phyloP scores from a whole-genome alignment of 2,888 invertebrate species.

The Oxycera nigricornis region DNA sequence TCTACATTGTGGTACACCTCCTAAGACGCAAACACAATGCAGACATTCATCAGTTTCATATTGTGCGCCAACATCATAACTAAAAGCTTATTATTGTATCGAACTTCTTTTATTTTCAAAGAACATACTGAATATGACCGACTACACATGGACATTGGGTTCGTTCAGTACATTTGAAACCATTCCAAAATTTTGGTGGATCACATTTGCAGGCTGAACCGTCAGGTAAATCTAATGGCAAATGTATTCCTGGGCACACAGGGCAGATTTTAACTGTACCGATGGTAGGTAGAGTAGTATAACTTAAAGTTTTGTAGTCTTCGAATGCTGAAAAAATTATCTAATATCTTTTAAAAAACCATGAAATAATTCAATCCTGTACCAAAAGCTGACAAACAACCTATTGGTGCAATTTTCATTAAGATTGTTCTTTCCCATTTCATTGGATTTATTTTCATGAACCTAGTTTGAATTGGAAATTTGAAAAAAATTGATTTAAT shows the following conservation, averaged over 20 bases:
- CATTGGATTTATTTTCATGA: constrained; percentile 73
- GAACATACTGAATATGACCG: constrained; percentile 68
- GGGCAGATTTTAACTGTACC: constrained; percentile 25
- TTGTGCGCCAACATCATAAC: constrained; percentile 75
- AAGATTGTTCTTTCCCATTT: constrained; percentile 78
- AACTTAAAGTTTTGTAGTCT: too few species aligned
- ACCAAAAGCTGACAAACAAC: constrained; percentile 79
- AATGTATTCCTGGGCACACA: constrained; percentile 65
- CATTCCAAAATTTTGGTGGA: constrained; percentile 73
- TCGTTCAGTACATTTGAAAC: constrained; percentile 72
- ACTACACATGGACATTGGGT: constrained; percentile 81
- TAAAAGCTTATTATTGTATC: constrained; percentile 58
- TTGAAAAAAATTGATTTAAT: constrained; percentile 71
- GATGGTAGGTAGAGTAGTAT: constrained; percentile 48
- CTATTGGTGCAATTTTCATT: constrained; percentile 77
- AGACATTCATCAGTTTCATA: constrained; percentile 78
- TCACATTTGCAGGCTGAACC: constrained; percentile 65
- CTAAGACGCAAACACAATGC: constrained; percentile 79
- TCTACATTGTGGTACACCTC: constrained; percentile 74
- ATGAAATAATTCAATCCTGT: constrained; percentile 44
- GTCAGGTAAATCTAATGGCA: constrained; percentile 26
- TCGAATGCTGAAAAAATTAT: constrained; percentile 22
- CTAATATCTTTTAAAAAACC: not conserved
- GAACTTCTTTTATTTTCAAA: not conserved
- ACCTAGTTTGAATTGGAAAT: constrained; percentile 76